phyloP scores from a whole-genome alignment of 2,888 invertebrate species.

The Volucella bombylans region DNA sequence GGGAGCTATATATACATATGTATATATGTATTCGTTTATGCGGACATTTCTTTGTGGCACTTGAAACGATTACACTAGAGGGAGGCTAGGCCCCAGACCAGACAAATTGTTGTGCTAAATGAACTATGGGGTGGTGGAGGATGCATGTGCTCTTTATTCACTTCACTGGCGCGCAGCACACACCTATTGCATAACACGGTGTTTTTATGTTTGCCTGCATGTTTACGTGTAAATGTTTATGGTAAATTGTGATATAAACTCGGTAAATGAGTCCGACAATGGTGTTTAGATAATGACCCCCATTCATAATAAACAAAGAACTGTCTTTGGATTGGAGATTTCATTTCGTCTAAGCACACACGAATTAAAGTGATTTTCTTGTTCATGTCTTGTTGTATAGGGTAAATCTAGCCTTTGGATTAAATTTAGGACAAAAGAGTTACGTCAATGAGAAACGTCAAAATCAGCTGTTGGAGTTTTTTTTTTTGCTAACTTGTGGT shows the following conservation, averaged over 20 bases:
- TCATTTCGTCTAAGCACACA: slow-evolving; percentile 13
- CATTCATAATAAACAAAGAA: slow-evolving; percentile 55
- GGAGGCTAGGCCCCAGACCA: slow-evolving; percentile 21
- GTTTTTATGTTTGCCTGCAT: slow-evolving; percentile 38
- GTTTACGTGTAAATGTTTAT: slow-evolving; percentile 56
- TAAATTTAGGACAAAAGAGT: too few species aligned
- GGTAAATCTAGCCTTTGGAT: too few species aligned
- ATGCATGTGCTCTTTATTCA: slow-evolving; percentile 26
- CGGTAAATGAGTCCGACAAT: slow-evolving; percentile 37
- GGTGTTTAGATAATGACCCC: slow-evolving; percentile 54
- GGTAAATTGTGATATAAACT: slow-evolving; percentile 39
- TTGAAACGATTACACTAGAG: slow-evolving; percentile 18
- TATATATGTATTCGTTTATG: background rate
- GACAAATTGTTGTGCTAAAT: slow-evolving; percentile 34
- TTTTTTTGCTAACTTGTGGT: too few species aligned
- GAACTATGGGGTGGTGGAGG: slow-evolving; percentile 16
- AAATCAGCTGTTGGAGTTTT: too few species aligned
- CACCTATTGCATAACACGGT: slow-evolving; percentile 48
- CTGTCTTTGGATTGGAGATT: slow-evolving; percentile 16
- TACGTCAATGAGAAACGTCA: too few species aligned
- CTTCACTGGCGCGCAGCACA: slow-evolving; percentile 19
- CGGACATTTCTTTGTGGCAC: slow-evolving; percentile 1
- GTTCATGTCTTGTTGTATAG: too few species aligned
- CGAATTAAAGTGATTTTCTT: slow-evolving; percentile 4
- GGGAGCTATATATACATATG: too few species aligned